Evolutionary conservation across 2,888 invertebrate species (phyloP).

Genomic region (Drosophila kuntzei): DNA sequence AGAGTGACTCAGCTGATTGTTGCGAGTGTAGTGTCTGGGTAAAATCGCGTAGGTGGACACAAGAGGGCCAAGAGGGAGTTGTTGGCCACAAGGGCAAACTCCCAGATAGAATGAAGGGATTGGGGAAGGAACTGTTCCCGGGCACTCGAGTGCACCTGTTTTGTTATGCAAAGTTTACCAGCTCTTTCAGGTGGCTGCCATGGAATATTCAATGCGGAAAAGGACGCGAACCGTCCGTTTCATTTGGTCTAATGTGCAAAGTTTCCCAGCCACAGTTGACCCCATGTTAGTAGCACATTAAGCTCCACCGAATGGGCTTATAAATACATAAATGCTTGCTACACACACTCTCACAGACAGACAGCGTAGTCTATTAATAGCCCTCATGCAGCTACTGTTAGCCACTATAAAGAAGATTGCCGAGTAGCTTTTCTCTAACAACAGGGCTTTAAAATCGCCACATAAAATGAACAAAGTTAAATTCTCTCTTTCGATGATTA

Average conservation of each 20-base stretch:
- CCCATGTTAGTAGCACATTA: conserved; percentile 37
- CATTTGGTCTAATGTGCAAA: conserved; percentile 61
- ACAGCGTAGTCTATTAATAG: conserved; percentile 40
- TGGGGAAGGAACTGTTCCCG: neutral
- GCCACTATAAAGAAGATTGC: conserved; percentile 12
- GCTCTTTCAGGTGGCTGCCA: conserved; percentile 57
- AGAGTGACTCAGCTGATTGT: conserved; percentile 56
- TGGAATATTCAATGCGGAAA: conserved; percentile 58
- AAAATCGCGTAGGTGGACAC: conserved; percentile 41
- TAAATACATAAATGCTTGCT: conserved; percentile 55
- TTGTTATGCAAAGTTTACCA: conserved; percentile 70
- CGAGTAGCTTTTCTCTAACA: conserved; percentile 5
- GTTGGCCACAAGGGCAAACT: conserved; percentile 1
- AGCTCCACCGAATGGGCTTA: conserved; percentile 48
- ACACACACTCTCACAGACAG: neutral
- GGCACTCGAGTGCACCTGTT: conserved; percentile 65
- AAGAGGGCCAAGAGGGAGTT: conserved; percentile 28
- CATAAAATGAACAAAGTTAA: conserved; percentile 33
- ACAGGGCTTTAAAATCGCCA: conserved; percentile 27
- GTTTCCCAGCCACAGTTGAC: conserved; percentile 56
- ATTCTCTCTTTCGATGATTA: conserved; percentile 16
- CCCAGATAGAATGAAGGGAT: neutral
- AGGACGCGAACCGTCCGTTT: conserved; percentile 49
- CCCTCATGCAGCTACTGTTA: conserved; percentile 28
- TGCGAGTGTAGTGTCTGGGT: conserved; percentile 41